phyloP scores from a whole-genome alignment of 1,140 invertebrate species.

The Camponotus pennsylvanicus region DNA sequence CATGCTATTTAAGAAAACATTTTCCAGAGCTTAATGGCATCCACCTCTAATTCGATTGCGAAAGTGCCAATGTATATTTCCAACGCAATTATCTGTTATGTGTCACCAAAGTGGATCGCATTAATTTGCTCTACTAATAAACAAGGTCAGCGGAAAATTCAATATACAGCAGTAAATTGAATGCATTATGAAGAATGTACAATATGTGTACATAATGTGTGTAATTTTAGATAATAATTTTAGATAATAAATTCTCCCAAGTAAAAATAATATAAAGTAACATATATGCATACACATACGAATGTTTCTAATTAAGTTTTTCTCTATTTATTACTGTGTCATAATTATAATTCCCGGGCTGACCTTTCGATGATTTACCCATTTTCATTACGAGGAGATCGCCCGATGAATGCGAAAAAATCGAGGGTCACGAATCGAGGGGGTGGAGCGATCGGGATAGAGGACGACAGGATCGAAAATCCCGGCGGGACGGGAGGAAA shows the following conservation, averaged over 20 bases:
- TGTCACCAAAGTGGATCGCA: slow-evolving; percentile 9
- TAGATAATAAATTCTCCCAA: background rate
- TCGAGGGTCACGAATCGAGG: background rate
- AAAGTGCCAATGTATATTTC: slow-evolving; percentile 39
- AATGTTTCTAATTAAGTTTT: background rate
- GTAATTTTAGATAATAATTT: slow-evolving; percentile 9
- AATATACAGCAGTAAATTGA: background rate
- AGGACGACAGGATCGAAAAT: slow-evolving; percentile 39
- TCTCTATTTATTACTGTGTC: background rate
- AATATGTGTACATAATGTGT: background rate
- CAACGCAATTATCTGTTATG: slow-evolving; percentile 43
- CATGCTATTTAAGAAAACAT: slow-evolving; percentile 63
- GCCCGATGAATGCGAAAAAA: background rate
- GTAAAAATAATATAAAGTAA: background rate
- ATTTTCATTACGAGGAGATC: slow-evolving; percentile 6
- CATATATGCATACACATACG: background rate
- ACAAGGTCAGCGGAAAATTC: slow-evolving; percentile 16
- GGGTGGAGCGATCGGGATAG: background rate
- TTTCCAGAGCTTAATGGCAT: slow-evolving; percentile 30
- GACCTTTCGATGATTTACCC: background rate
- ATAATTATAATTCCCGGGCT: background rate
- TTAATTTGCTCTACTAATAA: slow-evolving; percentile 37
- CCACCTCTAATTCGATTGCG: background rate
- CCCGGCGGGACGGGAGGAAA: slow-evolving; percentile 33
- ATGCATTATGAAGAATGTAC: background rate